Evolutionary conservation across 37 sponge, comb jelly and placozoan genomes (phyloP).

Genomic region (Diacarnus erythraeanus): DNA sequence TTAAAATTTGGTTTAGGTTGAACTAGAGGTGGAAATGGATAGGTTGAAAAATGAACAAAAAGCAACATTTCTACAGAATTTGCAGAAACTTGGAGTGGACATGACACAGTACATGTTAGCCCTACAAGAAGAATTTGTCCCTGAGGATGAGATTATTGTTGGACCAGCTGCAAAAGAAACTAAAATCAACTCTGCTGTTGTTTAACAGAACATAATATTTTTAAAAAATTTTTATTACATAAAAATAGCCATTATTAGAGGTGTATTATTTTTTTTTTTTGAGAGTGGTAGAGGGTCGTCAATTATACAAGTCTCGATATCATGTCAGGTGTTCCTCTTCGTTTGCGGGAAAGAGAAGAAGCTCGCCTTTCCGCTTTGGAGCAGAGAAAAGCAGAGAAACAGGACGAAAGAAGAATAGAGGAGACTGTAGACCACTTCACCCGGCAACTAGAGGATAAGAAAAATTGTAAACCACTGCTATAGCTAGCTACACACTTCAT

Average conservation of each 20-base stretch:
- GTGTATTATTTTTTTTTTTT: too few relatives aligned
- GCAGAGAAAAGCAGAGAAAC: conserved; percentile 26
- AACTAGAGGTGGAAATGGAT: conserved; percentile 52
- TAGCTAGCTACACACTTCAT: neutral
- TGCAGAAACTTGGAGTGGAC: conserved; percentile 67
- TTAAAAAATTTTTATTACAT: neutral
- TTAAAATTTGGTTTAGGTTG: conserved; percentile 15
- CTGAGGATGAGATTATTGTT: conserved; percentile 55
- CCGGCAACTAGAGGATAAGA: conserved; percentile 23
- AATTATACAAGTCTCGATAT: too few relatives aligned
- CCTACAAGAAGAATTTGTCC: conserved; percentile 44
- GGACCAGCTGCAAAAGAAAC: conserved; percentile 33
- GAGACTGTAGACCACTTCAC: conserved; percentile 40
- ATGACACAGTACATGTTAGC: conserved; percentile 63
- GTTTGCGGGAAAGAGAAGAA: conserved; percentile 43
- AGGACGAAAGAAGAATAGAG: neutral
- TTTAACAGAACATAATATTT: neutral
- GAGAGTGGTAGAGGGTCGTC: too few relatives aligned
- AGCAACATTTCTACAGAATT: conserved; percentile 17
- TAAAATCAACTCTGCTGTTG: neutral
- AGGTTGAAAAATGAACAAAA: conserved; percentile 48
- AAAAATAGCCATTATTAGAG: too few relatives aligned
- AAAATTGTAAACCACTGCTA: conserved; percentile 12
- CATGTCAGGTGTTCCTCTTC: too few relatives aligned
- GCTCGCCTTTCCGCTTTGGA: conserved; percentile 39